These are phyloP conservation scores for Polydrusus pterygomalis DNA, from an alignment of 2,888 invertebrate species.

Conservation along the genomic window DNA sequence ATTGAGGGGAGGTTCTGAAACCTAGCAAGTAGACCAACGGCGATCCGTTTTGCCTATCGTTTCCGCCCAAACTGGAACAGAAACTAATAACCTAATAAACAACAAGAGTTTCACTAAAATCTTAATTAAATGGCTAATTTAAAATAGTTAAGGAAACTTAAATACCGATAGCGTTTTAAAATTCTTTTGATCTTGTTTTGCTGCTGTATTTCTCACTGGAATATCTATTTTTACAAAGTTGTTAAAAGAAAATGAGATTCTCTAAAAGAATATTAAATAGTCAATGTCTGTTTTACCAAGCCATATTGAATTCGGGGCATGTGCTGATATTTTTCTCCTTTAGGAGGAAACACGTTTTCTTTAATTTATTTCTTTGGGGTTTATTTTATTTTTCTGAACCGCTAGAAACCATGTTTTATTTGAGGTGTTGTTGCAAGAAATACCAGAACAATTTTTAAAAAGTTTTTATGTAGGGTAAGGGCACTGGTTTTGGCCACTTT, in stretches of 20 bases:
- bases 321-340: constrained; percentile 1
- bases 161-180: background rate
- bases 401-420: background rate
- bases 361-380: constrained; percentile 3
- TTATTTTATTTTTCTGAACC: background rate
- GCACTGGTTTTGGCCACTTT: too few relatives aligned
- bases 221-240: background rate
- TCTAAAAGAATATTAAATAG: constrained; percentile 17
- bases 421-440: background rate
- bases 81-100: too few relatives aligned
- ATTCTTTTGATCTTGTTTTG: background rate
- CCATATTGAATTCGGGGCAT: constrained; percentile 13
- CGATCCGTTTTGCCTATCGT: too few relatives aligned
- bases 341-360: constrained; percentile 1
- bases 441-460: too few relatives aligned
- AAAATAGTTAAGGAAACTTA: background rate
- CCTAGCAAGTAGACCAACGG: too few relatives aligned
- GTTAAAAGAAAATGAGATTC: background rate
- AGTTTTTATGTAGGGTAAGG: too few relatives aligned
- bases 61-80: too few relatives aligned
- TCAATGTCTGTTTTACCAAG: constrained; percentile 6
- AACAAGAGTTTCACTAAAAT: too few relatives aligned
- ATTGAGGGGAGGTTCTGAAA: too few relatives aligned
- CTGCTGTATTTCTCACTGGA: background rate
- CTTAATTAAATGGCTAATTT: too few relatives aligned